Evolutionary conservation across 2,113 vertebrate genomes (phyloP).

Genomic region (Typhlomys cinereus): DNA sequence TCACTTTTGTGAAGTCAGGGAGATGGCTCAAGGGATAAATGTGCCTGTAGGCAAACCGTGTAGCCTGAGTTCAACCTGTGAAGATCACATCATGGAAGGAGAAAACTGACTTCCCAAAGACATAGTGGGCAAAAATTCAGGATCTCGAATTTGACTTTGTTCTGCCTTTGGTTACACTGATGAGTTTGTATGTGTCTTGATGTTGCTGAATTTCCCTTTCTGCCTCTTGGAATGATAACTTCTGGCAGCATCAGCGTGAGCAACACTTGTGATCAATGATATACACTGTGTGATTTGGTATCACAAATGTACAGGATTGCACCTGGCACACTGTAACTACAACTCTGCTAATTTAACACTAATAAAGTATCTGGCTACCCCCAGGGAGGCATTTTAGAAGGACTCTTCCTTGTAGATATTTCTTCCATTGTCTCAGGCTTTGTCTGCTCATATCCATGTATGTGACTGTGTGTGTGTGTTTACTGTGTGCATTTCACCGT

Average conservation of each 20-base stretch:
- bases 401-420: not conserved
- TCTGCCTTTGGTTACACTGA: not conserved
- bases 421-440: not conserved
- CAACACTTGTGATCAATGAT: accelerated
- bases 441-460: not conserved
- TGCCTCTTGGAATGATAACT: not conserved
- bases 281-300: not conserved
- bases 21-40: too few relatives aligned
- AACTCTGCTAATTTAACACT: not conserved
- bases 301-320: accelerated
- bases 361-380: not conserved
- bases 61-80: too few relatives aligned
- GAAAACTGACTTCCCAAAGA: too few relatives aligned
- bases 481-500: too few relatives aligned
- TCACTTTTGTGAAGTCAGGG: too few relatives aligned
- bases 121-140: not conserved
- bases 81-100: too few relatives aligned
- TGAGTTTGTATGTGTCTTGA: not conserved
- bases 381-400: not conserved
- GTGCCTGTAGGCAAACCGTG: too few relatives aligned
- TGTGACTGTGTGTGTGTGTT: not conserved
- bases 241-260: not conserved
- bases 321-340: accelerated
- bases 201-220: not conserved
- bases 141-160: not conserved